A percentile compares a stretch with the other conserved stretches of the same genome.
Conservation (phyloP, 2,888 invertebrate species). For the Agrochola lychnidis region DNA sequence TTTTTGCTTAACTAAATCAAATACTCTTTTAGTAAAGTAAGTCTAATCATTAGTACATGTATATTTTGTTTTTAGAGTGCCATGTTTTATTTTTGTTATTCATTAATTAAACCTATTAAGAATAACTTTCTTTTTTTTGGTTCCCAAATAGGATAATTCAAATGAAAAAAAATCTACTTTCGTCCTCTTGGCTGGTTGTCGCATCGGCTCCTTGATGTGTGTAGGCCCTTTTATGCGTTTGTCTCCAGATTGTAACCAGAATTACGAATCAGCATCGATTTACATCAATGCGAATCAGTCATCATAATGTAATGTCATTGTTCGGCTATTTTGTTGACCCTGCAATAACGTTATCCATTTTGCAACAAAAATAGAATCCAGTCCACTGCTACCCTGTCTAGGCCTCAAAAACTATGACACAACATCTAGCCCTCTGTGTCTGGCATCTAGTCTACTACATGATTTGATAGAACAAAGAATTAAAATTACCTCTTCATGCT, state of each 20-base stretch:
- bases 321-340: neutral
- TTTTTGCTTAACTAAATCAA: neutral
- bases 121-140: neutral
- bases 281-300: neutral
- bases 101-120: conserved; percentile 15
- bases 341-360: too few relatives aligned
- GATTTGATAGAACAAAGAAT: neutral
- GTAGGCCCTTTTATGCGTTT: neutral
- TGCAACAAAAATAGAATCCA: neutral
- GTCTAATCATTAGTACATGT: conserved; percentile 10
- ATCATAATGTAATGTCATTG: neutral
- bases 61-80: conserved; percentile 31
- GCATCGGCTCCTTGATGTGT: too few relatives aligned
- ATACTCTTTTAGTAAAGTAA: conserved; percentile 4
- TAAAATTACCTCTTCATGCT: neutral
- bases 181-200: neutral
- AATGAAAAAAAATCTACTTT: neutral
- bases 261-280: neutral
- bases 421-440: neutral
- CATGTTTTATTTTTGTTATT: conserved; percentile 37
- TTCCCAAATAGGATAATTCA: neutral
- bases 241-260: neutral
- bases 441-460: neutral
- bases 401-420: neutral
- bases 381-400: neutral